A percentile compares a stretch with the other conserved stretches of the same genome.
These are phyloP conservation scores for Augochlora pura DNA, from an alignment of 1,140 invertebrate genomes.

Conservation along the genomic window DNA sequence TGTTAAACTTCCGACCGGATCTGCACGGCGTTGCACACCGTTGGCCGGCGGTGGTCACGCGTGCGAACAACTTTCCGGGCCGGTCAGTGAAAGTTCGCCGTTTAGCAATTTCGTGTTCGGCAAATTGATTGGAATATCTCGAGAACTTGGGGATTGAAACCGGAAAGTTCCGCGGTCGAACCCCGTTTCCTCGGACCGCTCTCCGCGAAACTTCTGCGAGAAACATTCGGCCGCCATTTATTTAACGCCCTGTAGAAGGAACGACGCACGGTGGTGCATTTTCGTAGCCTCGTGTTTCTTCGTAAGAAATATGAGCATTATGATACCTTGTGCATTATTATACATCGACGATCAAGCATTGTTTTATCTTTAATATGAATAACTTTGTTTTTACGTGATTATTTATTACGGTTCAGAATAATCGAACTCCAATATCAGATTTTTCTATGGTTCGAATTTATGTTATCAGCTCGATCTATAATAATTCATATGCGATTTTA, in stretches of 20 bases:
- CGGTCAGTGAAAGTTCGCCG: constrained; percentile 32
- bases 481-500: no score
- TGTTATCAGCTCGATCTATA: no score
- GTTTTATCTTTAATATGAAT: no score
- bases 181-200: neutral
- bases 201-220: neutral
- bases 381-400: no score
- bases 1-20: constrained; percentile 3
- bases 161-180: neutral
- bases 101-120: constrained; percentile 35
- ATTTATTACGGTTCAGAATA: no score
- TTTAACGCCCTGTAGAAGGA: neutral
- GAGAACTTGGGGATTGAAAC: constrained; percentile 21
- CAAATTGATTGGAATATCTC: constrained; percentile 47
- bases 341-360: no score
- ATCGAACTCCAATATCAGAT: no score
- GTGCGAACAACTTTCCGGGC: constrained; percentile 9
- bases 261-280: no score
- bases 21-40: neutral
- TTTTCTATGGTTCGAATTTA: no score
- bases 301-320: no score
- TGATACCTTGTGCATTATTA: no score
- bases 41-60: neutral
- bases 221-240: neutral
- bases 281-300: no score